Conservation (phyloP, 2,113 vertebrate genomes). For the Laticauda laticaudata region DNA sequence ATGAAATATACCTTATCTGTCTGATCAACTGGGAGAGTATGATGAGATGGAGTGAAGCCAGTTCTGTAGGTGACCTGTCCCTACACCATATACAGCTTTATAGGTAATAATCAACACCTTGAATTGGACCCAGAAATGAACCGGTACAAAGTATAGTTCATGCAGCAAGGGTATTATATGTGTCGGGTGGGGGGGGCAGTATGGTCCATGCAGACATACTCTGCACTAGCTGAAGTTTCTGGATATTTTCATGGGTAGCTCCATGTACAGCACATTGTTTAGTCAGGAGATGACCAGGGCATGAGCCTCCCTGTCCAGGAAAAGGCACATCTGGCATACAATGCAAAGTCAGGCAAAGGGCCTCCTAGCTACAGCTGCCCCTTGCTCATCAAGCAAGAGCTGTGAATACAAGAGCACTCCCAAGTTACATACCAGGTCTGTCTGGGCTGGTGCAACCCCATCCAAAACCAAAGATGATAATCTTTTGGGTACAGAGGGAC, state of each 20-base stretch:
- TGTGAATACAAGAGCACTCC: too few species aligned
- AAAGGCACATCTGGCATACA: not conserved
- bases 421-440: too few species aligned
- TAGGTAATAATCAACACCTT: not conserved
- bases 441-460: too few species aligned
- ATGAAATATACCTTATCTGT: not conserved
- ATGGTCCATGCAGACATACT: not conserved
- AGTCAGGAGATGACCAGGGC: not conserved
- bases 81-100: not conserved
- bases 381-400: too few species aligned
- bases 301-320: not conserved
- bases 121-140: not conserved
- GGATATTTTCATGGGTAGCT: not conserved
- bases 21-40: not conserved
- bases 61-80: not conserved
- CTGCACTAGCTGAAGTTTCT: not conserved
- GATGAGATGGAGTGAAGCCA: not conserved
- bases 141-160: not conserved
- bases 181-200: fast-evolving
- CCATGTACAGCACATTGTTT: not conserved
- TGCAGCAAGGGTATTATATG: not conserved
- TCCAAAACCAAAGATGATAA: too few species aligned
- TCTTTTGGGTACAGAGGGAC: too few species aligned
- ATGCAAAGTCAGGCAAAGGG: not conserved
- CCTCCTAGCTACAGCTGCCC: not conserved